Percentiles rank a stretch among this genome's conserved stretches.
These are phyloP conservation scores for Eurystomus gularis DNA, from an alignment of 2,113 vertebrate species.

Conservation along the genomic window DNA sequence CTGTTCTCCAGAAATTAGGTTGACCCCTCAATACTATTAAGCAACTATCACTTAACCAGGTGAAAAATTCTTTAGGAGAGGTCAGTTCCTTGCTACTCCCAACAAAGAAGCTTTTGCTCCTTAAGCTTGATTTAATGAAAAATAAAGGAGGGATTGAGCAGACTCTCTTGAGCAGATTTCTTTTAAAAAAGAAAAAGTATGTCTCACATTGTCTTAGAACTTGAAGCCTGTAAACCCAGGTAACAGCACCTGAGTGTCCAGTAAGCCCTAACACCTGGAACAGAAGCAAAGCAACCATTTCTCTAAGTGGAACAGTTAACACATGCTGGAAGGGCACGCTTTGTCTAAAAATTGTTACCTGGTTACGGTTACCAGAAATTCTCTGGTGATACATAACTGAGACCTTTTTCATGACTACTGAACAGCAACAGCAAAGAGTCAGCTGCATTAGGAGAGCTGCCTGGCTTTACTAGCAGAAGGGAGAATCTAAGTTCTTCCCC, in stretches of 20 bases:
- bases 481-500: background rate
- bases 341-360: background rate
- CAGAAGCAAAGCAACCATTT: background rate
- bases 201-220: background rate
- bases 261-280: background rate
- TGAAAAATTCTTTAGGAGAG: background rate
- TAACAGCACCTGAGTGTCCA: background rate
- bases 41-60: background rate
- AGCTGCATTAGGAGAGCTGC: background rate
- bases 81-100: background rate
- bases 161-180: background rate
- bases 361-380: background rate
- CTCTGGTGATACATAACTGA: background rate
- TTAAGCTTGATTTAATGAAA: background rate
- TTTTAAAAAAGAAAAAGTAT: background rate
- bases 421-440: background rate
- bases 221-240: background rate
- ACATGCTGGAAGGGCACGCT: background rate
- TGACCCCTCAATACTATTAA: background rate
- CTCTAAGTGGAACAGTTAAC: background rate
- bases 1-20: background rate
- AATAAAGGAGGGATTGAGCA: background rate
- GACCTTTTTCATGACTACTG: background rate
- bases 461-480: background rate
- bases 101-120: background rate